Evolutionary conservation across 2,888 invertebrate genomes (phyloP).

Genomic region (Perizoma flavofasciatum): DNA sequence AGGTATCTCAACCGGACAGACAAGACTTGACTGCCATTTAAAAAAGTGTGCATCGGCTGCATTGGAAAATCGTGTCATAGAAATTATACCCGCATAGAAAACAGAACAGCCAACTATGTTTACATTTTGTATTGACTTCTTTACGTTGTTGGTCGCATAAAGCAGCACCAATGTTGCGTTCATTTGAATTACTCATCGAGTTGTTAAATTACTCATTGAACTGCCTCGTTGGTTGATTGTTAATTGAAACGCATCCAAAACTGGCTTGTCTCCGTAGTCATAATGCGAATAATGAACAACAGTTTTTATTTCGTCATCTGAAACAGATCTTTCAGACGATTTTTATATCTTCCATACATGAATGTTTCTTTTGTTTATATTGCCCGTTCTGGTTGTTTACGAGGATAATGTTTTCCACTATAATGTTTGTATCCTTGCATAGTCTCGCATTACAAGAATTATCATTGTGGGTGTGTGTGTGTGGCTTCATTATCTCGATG

Average conservation of each 20-base stretch:
- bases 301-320: conserved; percentile 8
- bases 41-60: conserved; percentile 57
- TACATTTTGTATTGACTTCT: conserved; percentile 40
- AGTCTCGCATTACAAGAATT: conserved; percentile 52
- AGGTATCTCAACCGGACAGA: conserved; percentile 80
- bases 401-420: conserved; percentile 35
- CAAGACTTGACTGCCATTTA: conserved; percentile 64
- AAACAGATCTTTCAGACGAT: background rate
- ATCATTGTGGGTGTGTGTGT: conserved; percentile 55
- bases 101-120: conserved; percentile 39
- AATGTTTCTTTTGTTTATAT: conserved; percentile 24
- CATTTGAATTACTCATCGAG: conserved; percentile 75
- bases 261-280: conserved; percentile 33
- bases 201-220: conserved; percentile 74
- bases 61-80: conserved; percentile 61
- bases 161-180: conserved; percentile 61
- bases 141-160: conserved; percentile 43
- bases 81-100: conserved; percentile 53
- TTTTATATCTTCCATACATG: conserved; percentile 18
- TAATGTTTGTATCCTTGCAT: conserved; percentile 42
- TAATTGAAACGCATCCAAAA: conserved; percentile 77
- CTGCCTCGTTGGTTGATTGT: conserved; percentile 64
- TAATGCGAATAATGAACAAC: conserved; percentile 10
- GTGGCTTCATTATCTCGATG: conserved; percentile 55
- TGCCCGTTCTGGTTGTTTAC: conserved; percentile 11